Conservation (phyloP, 2,888 invertebrate genomes). For the Hetaerina titia region DNA sequence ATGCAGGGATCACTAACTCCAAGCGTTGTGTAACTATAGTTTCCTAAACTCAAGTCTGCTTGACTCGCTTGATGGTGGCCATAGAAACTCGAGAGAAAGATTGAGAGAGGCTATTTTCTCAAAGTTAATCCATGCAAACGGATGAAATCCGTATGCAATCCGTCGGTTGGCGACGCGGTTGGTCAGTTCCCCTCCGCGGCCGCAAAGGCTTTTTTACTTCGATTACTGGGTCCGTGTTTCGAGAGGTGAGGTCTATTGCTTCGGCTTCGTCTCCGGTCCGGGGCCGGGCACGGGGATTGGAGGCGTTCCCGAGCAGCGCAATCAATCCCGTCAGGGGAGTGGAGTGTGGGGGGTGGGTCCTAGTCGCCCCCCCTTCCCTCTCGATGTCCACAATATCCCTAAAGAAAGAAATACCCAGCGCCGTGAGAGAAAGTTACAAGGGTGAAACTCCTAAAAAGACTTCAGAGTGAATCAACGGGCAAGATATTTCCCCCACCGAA, state of each 20-base stretch:
- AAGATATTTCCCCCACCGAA: background rate
- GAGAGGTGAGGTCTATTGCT: background rate
- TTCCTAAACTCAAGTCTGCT: background rate
- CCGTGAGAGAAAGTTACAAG: constrained; percentile 19
- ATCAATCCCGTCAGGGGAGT: background rate
- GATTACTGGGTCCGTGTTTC: background rate
- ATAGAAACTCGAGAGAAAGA: background rate
- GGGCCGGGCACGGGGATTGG: background rate
- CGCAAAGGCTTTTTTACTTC: background rate
- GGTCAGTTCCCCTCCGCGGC: background rate
- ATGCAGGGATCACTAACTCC: background rate
- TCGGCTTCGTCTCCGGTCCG: background rate
- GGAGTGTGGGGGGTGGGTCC: background rate
- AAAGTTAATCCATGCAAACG: background rate
- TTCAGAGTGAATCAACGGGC: constrained; percentile 26
- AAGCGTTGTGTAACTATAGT: background rate
- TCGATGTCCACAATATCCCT: background rate
- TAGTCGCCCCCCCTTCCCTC: background rate
- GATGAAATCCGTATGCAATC: background rate
- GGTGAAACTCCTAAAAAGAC: constrained; percentile 39
- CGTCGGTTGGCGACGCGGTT: background rate
- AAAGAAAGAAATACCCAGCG: constrained; percentile 13
- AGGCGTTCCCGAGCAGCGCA: background rate
- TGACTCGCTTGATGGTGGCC: background rate
- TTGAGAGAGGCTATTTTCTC: background rate